A percentile compares a stretch with the other conserved stretches of the same genome.
These are phyloP conservation scores for Dunckerocampus dactyliophorus DNA, from an alignment of 2,113 vertebrate genomes.

Conservation along the genomic window DNA sequence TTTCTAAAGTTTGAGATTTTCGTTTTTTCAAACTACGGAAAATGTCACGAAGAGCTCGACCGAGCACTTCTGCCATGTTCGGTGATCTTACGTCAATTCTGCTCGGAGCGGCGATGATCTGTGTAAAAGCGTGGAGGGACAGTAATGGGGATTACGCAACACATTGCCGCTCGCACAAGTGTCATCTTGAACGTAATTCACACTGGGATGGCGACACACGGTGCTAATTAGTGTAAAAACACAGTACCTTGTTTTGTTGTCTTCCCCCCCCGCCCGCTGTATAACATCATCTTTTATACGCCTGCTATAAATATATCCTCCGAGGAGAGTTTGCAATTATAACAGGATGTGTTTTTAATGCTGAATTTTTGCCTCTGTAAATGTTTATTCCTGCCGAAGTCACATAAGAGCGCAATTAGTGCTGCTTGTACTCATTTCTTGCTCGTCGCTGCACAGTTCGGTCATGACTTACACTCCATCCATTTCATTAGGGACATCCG, in stretches of 20 bases:
- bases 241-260: constrained; percentile 22
- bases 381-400: constrained; percentile 33
- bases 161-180: constrained; percentile 29
- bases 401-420: constrained; percentile 16
- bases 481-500: not conserved
- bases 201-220: constrained; percentile 22
- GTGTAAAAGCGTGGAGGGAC: constrained; percentile 35
- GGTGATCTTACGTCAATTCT: constrained; percentile 37
- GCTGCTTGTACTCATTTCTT: constrained; percentile 10
- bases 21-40: not conserved
- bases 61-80: constrained; percentile 26
- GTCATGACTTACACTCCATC: not conserved
- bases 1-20: too few species aligned
- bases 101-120: constrained; percentile 41
- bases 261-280: not conserved
- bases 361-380: constrained; percentile 18
- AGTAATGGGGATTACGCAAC: constrained; percentile 37
- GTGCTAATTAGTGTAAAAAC: constrained; percentile 48
- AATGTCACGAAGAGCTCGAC: constrained; percentile 10
- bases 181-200: constrained; percentile 49
- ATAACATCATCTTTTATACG: constrained; percentile 14
- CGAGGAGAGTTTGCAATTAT: constrained; percentile 30
- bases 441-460: constrained; percentile 12
- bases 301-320: constrained; percentile 36
- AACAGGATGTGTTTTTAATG: constrained; percentile 33